These are phyloP conservation scores for Bostrychus sinensis DNA, from an alignment of 2,113 vertebrate species.

Conservation along the genomic window DNA sequence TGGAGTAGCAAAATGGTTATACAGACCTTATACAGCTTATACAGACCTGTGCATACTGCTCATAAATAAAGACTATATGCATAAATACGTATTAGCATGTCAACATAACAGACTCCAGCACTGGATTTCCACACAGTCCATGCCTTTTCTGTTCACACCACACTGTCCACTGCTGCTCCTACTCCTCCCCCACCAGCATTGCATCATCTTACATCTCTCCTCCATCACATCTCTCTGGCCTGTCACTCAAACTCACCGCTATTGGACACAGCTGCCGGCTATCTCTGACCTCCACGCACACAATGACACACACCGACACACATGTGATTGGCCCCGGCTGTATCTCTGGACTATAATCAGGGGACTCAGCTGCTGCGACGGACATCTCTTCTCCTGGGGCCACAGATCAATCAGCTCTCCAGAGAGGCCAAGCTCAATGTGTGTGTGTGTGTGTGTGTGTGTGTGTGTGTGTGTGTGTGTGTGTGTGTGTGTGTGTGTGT, in stretches of 20 bases:
- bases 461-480: background rate
- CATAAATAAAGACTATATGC: background rate
- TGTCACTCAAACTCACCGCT: slow-evolving; percentile 59
- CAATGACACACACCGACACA: slow-evolving; percentile 13
- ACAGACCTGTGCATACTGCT: background rate
- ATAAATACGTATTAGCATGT: background rate
- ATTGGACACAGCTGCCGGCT: slow-evolving; percentile 59
- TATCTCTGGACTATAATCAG: slow-evolving; percentile 62
- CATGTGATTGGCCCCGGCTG: slow-evolving; percentile 49
- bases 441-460: background rate
- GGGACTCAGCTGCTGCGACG: slow-evolving; percentile 67
- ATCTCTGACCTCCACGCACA: slow-evolving; percentile 42
- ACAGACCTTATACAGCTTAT: too few species aligned
- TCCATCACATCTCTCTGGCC: slow-evolving; percentile 38
- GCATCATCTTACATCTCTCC: slow-evolving; percentile 39
- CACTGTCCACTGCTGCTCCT: slow-evolving; percentile 10
- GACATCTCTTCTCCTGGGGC: slow-evolving; percentile 49
- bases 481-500: background rate
- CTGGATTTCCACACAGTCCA: slow-evolving; percentile 1
- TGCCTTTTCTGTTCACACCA: background rate
- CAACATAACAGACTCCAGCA: background rate
- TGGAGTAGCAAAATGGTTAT: too few species aligned
- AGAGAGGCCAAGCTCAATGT: slow-evolving; percentile 4
- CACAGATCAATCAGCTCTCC: slow-evolving; percentile 53
- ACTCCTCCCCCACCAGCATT: slow-evolving; percentile 29